Evolutionary conservation across 2,797 vertebrate species (phyloP), one percentile per base, ranked within the genome.

Genomic region (Zonotrichia albicollis): DNA sequence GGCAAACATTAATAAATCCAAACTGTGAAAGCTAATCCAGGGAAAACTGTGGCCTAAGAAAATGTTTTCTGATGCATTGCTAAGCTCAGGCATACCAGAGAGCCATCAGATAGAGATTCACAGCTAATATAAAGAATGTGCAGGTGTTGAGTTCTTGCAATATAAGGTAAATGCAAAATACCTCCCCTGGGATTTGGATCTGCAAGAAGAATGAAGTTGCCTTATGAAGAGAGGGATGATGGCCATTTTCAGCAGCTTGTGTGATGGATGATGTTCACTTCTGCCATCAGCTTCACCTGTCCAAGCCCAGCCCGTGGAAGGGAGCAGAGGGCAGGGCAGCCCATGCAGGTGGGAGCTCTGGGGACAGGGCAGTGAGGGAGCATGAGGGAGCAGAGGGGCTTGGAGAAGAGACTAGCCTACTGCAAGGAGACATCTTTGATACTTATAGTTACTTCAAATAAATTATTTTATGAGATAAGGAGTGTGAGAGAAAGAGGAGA

Each of bases 221-320:
- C 38, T 40, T 17, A 20, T 6, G 50, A 79, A 54, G 25, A 75
- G 66, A 61, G 32, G 76, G 51, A 40, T 0, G 0, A 11, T 5
- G 25, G 25, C n/a, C 3, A 0, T 5, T 65, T 81, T 34, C n/a
- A 80, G 54, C 40, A 67, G 65, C 36, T 61, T 3, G 0, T 1
- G 0, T 16, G 34, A 45, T 0, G 5, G 36, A 60, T 40, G 55
- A 10, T 4, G 6, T 26, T 68, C 19, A 11, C 8, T n/a, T 57
- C 38, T 61, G 61, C 51, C 67, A 51, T 53, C 45, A 48, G 53
- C 40, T 68, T 78, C 60, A 55, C 9, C 36, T 34, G 22, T 6
- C 11, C 32, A 19, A 76, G 64, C 9, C 25, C 3, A 0, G 14
- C 21, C 21, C 42, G 12, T 0, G 0, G 26, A 12, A 67, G 43